These are phyloP conservation scores for Andricus curvator DNA, from an alignment of 2,888 invertebrate genomes.

Conservation along the genomic window DNA sequence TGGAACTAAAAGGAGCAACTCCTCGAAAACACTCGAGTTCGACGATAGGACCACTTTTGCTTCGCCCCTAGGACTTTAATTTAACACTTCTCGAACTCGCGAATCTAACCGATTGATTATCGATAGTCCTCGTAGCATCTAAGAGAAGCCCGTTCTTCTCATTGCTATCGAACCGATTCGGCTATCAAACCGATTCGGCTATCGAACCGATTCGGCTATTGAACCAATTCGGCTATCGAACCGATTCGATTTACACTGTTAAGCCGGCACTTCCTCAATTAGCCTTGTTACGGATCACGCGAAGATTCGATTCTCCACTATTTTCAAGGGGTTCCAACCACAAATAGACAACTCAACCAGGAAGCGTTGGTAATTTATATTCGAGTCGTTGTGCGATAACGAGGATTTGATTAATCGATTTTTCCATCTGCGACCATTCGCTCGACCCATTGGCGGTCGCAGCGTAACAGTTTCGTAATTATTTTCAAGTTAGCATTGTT, in stretches of 20 bases:
- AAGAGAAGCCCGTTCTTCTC: slow-evolving; percentile 20
- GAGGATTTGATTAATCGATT: slow-evolving; percentile 34
- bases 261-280: slow-evolving; percentile 17
- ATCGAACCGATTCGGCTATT: too few species aligned
- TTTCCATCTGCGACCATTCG: slow-evolving; percentile 31
- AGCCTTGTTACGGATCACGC: slow-evolving; percentile 15
- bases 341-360: neutral
- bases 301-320: neutral
- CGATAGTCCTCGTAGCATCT: slow-evolving; percentile 33
- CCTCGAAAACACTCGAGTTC: slow-evolving; percentile 27
- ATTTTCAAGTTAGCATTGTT: slow-evolving; percentile 19
- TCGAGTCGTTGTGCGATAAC: slow-evolving; percentile 15
- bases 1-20: slow-evolving; percentile 38
- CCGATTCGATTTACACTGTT: neutral
- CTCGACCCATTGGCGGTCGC: slow-evolving; percentile 32
- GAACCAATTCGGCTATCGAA: neutral
- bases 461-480: slow-evolving; percentile 3
- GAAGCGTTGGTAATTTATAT: slow-evolving; percentile 16
- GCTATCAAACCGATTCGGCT: too few species aligned
- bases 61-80: slow-evolving; percentile 33
- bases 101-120: slow-evolving; percentile 41
- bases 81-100: slow-evolving; percentile 32
- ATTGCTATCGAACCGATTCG: neutral
- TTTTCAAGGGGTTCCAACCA: neutral
- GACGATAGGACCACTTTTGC: slow-evolving; percentile 28